A percentile compares a stretch with the other conserved stretches of the same genome.
phyloP scores from a whole-genome alignment of 2,113 vertebrate species.

The Phyllostomus hastatus region DNA sequence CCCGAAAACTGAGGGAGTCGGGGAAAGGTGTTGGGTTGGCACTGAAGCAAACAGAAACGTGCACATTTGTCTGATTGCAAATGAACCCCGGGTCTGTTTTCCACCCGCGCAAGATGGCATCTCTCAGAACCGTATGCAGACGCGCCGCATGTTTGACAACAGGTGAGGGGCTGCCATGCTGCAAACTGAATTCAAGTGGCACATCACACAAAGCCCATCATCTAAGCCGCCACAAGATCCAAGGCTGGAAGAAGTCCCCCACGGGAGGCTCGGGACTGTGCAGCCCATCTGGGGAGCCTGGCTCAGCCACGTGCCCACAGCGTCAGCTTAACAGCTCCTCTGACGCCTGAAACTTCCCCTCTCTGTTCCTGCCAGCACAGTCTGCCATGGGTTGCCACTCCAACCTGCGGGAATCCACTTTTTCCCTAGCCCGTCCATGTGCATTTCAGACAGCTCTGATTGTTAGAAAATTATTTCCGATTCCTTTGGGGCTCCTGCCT shows the following conservation, averaged over 20 bases:
- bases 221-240: background rate
- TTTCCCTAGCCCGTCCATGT: background rate
- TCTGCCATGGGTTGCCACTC: background rate
- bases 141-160: background rate
- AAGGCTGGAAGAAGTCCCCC: background rate
- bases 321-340: background rate
- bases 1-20: background rate
- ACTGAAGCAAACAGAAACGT: background rate
- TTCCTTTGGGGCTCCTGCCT: background rate
- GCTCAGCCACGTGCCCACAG: background rate
- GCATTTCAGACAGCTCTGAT: background rate
- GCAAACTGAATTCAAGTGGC: background rate
- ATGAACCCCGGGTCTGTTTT: background rate
- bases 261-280: rapidly evolving
- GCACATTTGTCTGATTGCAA: background rate
- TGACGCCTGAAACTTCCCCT: background rate
- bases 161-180: background rate
- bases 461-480: background rate
- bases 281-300: background rate
- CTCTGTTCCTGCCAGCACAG: background rate
- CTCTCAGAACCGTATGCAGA: background rate
- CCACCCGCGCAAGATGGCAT: background rate
- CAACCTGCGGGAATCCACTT: background rate
- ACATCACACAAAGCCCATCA: background rate
- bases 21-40: background rate